Base-by-base conservation (phyloP, 2,888 invertebrate genomes). In the Teleogryllus oceanicus region DNA sequence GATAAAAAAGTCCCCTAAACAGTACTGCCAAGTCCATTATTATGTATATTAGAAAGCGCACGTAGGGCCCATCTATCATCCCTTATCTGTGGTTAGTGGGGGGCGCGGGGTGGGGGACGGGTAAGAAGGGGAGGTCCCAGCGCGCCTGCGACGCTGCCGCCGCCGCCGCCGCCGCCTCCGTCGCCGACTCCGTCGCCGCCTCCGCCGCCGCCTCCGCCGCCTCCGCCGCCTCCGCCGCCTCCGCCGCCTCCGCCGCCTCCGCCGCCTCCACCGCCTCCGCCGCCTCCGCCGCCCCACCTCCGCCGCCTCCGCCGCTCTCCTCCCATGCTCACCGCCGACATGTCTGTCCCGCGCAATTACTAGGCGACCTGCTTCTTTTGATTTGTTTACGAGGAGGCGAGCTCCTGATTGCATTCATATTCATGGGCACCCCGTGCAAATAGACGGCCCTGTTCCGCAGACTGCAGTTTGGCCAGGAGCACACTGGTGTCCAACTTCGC, bases 1-100 rank as follows among this genome's bases (percentile, higher is more conserved):
- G 62, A 62, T 62, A 62, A 62, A 62, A 62, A 62, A 62, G 62
- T 62, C 62, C n/a, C 62, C 62, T 62, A 62, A 62, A 62, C 62
- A 62, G 62, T 62, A 62, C 12, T 62, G 62, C 62, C 62, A n/a
- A n/a, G 62, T 62, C 62, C 16, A 62, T 62, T 62, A 62, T 62
- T 62, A 62, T 62, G 62, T 62, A 62, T 62, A 62, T 62, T 62
- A n/a, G 62, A 62, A 62, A 62, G 62, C 62, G 62, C 62, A 62
- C 62, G 62, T n/a, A 11, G 62, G n/a, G 62, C 62, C 62, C 62
- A 62, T 62, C 62, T 62, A 62, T 62, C 62, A 62, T 62, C 62
- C 62, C 62, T 62, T 62, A 62, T 62, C 62, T 62, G 62, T 62
- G 62, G 13, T 62, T 62, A 62, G 62, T 62, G 62, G 62, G 1